Evolutionary conservation across 2,888 invertebrate species (phyloP), one percentile per base, ranked within the genome.

Genomic region (Eupeodes luniger): DNA sequence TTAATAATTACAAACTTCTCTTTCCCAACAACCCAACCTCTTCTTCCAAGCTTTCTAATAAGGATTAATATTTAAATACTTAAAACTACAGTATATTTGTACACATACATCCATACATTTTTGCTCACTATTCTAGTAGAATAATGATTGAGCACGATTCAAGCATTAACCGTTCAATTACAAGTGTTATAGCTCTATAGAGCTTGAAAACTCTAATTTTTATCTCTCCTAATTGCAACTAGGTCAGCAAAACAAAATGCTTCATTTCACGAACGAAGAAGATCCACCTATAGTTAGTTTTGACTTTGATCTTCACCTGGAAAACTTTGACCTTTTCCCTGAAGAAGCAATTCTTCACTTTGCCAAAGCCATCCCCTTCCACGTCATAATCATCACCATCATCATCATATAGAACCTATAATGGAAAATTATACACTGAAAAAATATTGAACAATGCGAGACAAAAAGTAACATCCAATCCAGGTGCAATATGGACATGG

Each of bases 141-240:
- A 40, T 1, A 57, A 57, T 11, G 44, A 66, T 66, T 81, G 61
- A 72, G 55, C 77, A 47, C 79, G 82, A 79, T 70, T 47, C 64
- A 36, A 61, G 9, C 19, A 16, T 82, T 49, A 40, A 76, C 36
- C 80, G 80, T 78, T 84, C 84, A 81, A 47, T 12, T 47, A 44
- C 12, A 19, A 10, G 64, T 81, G 62, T 81, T 78, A 75, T 69
- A 40, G 78, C 88, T 88, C 81, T 85, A 88, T 78, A 70, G 75
- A 40, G 78, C 88, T 88, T 81, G 88, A 88, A 88, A 88, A 81
- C 81, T 59, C n/a, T 16, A 27, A 36, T 53, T 72, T 49, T 76
- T 84, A 88, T 88, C 85, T 64, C 34, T 14, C 64, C 70, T 88
- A 88, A 88, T 88, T 88, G 88, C 85, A 88, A 85, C 75, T 88